phyloP scores from a whole-genome alignment of 1,140 invertebrate genomes.

The Ladona fulva region DNA sequence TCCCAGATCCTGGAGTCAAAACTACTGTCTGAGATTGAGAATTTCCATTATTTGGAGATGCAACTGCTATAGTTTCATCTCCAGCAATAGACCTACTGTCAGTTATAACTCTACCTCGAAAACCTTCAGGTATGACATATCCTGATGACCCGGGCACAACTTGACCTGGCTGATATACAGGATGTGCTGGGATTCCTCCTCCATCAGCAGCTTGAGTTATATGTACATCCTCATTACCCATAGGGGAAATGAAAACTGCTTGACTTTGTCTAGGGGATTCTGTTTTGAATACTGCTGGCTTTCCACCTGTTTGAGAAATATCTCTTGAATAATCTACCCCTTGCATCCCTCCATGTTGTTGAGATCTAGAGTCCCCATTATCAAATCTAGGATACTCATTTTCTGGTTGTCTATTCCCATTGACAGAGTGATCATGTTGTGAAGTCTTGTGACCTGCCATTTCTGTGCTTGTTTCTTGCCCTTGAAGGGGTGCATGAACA shows the following conservation, averaged over 20 bases:
- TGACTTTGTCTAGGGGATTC: slow-evolving; percentile 7
- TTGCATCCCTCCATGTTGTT: no score
- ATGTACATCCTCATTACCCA: slow-evolving; percentile 32
- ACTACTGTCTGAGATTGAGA: slow-evolving; percentile 55
- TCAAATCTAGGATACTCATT: no score
- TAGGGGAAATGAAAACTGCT: slow-evolving; percentile 19
- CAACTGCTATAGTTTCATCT: slow-evolving; percentile 45
- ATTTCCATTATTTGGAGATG: slow-evolving; percentile 43
- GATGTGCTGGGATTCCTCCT: slow-evolving; percentile 32
- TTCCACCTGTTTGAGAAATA: neutral
- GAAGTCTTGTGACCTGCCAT: slow-evolving; percentile 11
- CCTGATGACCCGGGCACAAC: slow-evolving; percentile 49
- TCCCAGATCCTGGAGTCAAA: slow-evolving; percentile 44
- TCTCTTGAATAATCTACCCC: no score
- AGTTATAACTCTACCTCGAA: slow-evolving; percentile 50
- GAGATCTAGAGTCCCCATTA: no score
- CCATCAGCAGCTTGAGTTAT: slow-evolving; percentile 31
- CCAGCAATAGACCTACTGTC: slow-evolving; percentile 41
- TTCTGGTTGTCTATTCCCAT: slow-evolving; percentile 28
- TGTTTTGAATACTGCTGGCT: neutral
- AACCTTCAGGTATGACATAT: slow-evolving; percentile 54
- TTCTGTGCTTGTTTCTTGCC: no score
- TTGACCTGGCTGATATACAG: slow-evolving; percentile 51
- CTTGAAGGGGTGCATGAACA: no score
- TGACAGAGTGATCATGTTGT: slow-evolving; percentile 26